Conservation (phyloP, 1,140 invertebrate genomes). For the Drosophila tristis region DNA sequence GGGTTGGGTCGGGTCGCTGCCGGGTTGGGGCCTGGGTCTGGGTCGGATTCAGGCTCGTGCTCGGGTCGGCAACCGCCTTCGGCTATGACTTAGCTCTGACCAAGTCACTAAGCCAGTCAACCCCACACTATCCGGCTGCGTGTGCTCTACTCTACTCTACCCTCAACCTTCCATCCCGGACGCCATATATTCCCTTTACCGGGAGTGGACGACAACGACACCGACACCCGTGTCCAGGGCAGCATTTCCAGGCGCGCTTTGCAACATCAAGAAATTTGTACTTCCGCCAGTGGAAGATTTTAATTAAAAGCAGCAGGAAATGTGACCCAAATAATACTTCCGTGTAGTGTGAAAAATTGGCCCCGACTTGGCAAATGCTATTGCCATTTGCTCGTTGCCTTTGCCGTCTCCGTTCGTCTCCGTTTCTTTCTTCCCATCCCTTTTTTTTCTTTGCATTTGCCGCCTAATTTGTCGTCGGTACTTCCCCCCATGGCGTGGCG, state of each 20-base stretch:
- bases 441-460: constrained; percentile 34
- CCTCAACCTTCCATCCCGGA: neutral
- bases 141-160: neutral
- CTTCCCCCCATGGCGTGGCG: no score
- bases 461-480: constrained; percentile 57
- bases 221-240: constrained; percentile 8
- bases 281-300: constrained; percentile 76
- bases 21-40: no score
- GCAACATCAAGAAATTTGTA: constrained; percentile 72
- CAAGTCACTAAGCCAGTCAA: constrained; percentile 60
- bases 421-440: neutral
- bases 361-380: constrained; percentile 21
- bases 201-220: neutral
- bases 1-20: constrained; percentile 38
- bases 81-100: constrained; percentile 56
- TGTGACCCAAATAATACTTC: constrained; percentile 82
- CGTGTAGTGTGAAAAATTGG: constrained; percentile 78
- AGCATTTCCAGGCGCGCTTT: constrained; percentile 54
- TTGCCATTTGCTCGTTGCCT: constrained; percentile 17
- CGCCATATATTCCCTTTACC: constrained; percentile 1
- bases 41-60: constrained; percentile 42
- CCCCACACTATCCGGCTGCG: constrained; percentile 18
- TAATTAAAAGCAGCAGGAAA: constrained; percentile 83
- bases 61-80: constrained; percentile 56
- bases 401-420: neutral